phyloP scores from a whole-genome alignment of 2,888 invertebrate genomes.

The Brachylomia viminalis region DNA sequence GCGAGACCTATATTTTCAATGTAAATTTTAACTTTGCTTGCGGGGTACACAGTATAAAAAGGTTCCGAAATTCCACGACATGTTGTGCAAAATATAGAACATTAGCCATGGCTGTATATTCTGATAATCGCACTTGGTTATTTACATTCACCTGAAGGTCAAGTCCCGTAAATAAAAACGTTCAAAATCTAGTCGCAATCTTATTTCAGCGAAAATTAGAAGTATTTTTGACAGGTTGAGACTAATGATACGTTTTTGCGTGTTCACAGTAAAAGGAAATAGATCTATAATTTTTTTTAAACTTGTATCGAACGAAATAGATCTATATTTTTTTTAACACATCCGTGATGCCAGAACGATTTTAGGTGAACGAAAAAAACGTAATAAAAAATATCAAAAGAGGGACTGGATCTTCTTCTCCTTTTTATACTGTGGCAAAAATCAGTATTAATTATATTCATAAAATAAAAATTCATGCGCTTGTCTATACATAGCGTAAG shows the following conservation, averaged over 20 bases:
- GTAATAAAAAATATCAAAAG: no score
- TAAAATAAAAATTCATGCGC: slow-evolving; percentile 63
- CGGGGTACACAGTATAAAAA: slow-evolving; percentile 28
- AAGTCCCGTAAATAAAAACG: no score
- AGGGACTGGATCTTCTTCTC: slow-evolving; percentile 1
- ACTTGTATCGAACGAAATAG: no score
- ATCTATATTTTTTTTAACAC: background rate
- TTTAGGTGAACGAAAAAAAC: background rate
- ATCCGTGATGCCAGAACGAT: background rate
- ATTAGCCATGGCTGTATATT: background rate
- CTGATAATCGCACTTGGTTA: background rate
- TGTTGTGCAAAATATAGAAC: background rate
- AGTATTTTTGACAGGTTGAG: no score
- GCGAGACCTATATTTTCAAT: slow-evolving; percentile 30
- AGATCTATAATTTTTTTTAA: background rate
- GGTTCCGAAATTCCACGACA: slow-evolving; percentile 3
- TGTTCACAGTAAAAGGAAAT: background rate
- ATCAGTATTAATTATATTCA: slow-evolving; percentile 73
- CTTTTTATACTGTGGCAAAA: slow-evolving; percentile 49
- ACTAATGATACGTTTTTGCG: no score
- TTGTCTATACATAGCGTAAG: slow-evolving; percentile 68
- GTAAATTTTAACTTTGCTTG: slow-evolving; percentile 6
- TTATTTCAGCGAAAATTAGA: no score
- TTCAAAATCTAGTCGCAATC: no score
- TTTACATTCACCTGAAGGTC: no score